Evolutionary conservation across 1,140 invertebrate genomes (phyloP).

Genomic region (Zaprionus capensis): DNA sequence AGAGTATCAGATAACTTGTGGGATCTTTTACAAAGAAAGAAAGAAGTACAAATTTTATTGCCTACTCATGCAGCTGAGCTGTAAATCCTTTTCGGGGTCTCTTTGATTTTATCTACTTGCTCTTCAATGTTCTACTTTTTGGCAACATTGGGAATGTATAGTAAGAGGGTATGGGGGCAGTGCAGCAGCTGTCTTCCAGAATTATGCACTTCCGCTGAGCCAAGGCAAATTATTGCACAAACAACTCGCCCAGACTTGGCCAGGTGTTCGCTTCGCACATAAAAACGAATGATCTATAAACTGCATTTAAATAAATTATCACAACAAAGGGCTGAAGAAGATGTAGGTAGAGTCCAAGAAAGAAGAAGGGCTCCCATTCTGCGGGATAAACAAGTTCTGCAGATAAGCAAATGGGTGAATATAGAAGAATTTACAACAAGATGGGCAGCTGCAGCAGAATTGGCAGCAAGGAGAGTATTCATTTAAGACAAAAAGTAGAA

Average conservation of each 20-base stretch:
- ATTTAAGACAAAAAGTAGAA: conserved; percentile 23
- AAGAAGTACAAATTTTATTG: not conserved
- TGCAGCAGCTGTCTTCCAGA: conserved; percentile 45
- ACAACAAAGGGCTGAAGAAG: conserved; percentile 47
- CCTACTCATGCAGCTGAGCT: not conserved
- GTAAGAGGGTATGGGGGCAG: not conserved
- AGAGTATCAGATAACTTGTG: conserved; percentile 29
- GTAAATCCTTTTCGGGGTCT: conserved; percentile 2
- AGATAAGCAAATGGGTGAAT: not conserved
- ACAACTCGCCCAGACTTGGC: conserved; percentile 15
- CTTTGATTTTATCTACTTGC: conserved; percentile 24
- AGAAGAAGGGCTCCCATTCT: not conserved
- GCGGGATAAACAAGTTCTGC: conserved; percentile 37
- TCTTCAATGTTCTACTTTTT: conserved; percentile 19
- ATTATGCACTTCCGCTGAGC: conserved; percentile 53
- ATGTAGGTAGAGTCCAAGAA: conserved; percentile 4
- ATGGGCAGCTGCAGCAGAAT: not conserved
- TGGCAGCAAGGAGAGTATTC: not conserved
- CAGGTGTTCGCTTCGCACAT: conserved; percentile 50
- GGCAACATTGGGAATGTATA: not conserved
- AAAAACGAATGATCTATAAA: conserved; percentile 56
- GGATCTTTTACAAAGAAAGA: not conserved
- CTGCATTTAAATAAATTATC: conserved; percentile 76
- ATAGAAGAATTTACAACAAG: conserved; percentile 18
- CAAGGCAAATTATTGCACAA: conserved; percentile 54